These are phyloP conservation scores for Hemithea aestivaria DNA, from an alignment of 2,888 invertebrate species.

Conservation along the genomic window DNA sequence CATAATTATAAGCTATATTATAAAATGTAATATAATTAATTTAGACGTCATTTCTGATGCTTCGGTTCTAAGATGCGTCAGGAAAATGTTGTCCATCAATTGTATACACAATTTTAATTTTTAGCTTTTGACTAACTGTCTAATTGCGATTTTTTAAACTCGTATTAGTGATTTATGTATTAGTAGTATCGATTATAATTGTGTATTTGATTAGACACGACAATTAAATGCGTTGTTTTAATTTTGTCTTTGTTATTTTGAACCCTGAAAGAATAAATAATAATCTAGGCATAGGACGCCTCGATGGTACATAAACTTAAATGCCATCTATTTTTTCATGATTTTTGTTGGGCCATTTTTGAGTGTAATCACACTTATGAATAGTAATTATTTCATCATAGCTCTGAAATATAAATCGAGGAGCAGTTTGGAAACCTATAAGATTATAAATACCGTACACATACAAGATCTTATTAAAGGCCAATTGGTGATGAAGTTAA, in stretches of 20 bases:
- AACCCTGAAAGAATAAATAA: conserved; percentile 24
- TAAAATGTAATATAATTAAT: conserved; percentile 38
- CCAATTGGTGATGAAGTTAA: too few species aligned
- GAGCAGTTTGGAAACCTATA: too few species aligned
- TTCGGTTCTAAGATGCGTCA: conserved; percentile 68
- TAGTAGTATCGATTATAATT: conserved; percentile 65
- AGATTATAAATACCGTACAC: too few species aligned
- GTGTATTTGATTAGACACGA: conserved; percentile 73
- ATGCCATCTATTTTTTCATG: too few species aligned
- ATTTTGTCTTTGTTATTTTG: conserved; percentile 34
- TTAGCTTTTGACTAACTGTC: conserved; percentile 29
- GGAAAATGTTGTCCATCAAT: conserved; percentile 47
- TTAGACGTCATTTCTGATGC: conserved; percentile 45
- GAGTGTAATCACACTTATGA: too few species aligned
- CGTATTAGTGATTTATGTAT: conserved; percentile 32
- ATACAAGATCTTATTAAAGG: too few species aligned
- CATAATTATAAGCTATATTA: conserved; percentile 40
- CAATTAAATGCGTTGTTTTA: conserved; percentile 72
- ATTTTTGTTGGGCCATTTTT: too few species aligned
- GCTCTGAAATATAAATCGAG: too few species aligned
- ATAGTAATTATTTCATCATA: too few species aligned
- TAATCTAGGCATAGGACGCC: too few species aligned
- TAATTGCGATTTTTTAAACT: conserved; percentile 13
- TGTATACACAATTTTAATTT: conserved; percentile 75
- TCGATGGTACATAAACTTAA: too few species aligned